phyloP scores from a whole-genome alignment of 2,113 vertebrate genomes.

The Cromileptes altivelis region DNA sequence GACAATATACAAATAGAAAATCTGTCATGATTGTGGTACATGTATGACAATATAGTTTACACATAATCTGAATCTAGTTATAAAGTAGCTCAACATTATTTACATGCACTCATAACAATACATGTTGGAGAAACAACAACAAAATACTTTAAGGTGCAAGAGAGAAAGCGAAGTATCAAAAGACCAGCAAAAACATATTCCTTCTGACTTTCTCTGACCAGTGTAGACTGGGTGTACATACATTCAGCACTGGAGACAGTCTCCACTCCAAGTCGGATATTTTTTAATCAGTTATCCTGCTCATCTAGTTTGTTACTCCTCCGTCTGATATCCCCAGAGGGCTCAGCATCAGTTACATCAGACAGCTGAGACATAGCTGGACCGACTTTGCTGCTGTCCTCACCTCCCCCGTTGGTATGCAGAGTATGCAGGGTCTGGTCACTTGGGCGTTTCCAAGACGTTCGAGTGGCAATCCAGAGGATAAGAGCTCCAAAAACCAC shows the following conservation, averaged over 20 bases:
- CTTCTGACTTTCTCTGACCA: constrained; percentile 17
- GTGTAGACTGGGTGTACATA: constrained; percentile 29
- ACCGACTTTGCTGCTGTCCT: constrained; percentile 69
- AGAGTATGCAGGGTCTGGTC: constrained; percentile 76
- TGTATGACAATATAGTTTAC: constrained; percentile 5
- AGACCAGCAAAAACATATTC: background rate
- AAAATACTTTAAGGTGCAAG: constrained; percentile 9
- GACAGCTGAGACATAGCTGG: constrained; percentile 71
- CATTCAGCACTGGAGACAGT: constrained; percentile 17
- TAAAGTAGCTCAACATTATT: constrained; percentile 15
- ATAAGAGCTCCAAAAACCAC: constrained; percentile 88
- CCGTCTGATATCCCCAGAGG: constrained; percentile 83
- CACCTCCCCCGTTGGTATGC: constrained; percentile 62
- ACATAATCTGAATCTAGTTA: background rate
- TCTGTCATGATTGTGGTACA: background rate
- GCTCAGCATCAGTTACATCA: constrained; percentile 79
- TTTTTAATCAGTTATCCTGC: constrained; percentile 82
- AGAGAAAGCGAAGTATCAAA: background rate
- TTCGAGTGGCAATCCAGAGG: constrained; percentile 92
- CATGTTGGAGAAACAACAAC: background rate
- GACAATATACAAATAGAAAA: background rate
- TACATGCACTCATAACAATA: constrained; percentile 8
- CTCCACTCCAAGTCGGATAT: background rate
- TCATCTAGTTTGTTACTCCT: constrained; percentile 87
- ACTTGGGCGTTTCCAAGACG: constrained; percentile 92